Evolutionary conservation across 35 echinoderm and acorn worm species (phyloP).

Genomic region (Lytechinus variegatus): DNA sequence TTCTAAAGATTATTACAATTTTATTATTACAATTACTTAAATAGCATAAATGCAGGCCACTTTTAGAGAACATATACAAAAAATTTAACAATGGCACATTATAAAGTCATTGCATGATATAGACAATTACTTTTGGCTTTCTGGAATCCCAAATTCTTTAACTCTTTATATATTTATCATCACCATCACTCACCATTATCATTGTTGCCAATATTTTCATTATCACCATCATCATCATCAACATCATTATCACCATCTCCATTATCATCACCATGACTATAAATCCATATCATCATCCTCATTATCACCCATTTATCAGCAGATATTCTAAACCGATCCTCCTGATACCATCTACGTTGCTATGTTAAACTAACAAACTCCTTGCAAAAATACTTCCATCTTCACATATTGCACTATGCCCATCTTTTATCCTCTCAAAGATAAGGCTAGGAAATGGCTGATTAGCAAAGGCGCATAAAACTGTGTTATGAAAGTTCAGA

Average conservation of each 20-base stretch:
- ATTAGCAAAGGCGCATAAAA: neutral
- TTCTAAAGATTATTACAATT: too few relatives aligned
- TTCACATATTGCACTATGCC: neutral
- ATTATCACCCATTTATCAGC: neutral
- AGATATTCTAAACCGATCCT: neutral
- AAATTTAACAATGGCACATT: neutral
- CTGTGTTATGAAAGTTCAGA: neutral
- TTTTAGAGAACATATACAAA: neutral
- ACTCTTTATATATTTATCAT: too few relatives aligned
- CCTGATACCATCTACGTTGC: neutral
- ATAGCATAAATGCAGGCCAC: too few relatives aligned
- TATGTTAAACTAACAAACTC: neutral
- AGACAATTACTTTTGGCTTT: neutral
- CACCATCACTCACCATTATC: too few relatives aligned
- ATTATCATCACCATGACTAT: neutral
- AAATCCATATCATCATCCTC: neutral
- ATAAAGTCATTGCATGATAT: neutral
- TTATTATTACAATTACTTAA: too few relatives aligned
- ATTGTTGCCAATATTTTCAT: neutral
- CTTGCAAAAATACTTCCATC: neutral
- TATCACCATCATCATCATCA: neutral
- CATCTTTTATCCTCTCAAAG: neutral
- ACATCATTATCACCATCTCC: neutral
- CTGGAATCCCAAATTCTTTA: neutral
- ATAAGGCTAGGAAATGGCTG: neutral